Base-by-base conservation (phyloP, 2,113 vertebrate genomes). In the Tinamus guttatus region DNA sequence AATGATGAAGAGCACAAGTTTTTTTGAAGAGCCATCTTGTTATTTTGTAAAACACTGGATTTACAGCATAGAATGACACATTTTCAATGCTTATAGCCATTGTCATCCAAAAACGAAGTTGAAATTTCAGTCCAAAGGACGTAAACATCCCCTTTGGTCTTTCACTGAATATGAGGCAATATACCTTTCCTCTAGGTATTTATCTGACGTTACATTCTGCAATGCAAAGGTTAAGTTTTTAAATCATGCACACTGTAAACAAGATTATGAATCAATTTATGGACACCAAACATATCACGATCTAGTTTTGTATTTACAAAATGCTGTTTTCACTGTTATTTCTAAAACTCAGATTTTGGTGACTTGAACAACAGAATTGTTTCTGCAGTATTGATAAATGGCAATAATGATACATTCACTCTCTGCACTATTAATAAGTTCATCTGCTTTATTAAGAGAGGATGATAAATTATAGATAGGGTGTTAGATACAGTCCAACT, bases 1-100 rank as follows among this genome's bases (percentile, higher is more conserved):
- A 97, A 71, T 76, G 77, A 92, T 96, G 92, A 92, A 87, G 60
- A 87, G 86, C 43, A 88, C 41, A 7, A 60, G 38, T 65, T 69
- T 83, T 49, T 87, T 95, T 87, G 40, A 76, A 49, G 43, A 67
- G 36, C 63, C 79, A 34, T 62, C 83, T 65, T 93, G 27, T 87
- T 94, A 80, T 8, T 86, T 27, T 73, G 38, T 38, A 49, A 73
- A 88, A 90, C 36, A 28, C 40, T 51, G 36, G 59, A 40, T 28
- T 93, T 92, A 81, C 9, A 69, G 63, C 45, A 49, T 24, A 81
- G 52, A 79, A 54, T 71, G 52, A 78, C 65, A 82, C 25, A 84
- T 87, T 59, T 87, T 85, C 82, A 80, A 2, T 84, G 34, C 62
- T 90, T 54, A 68, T 25, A n/a, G 74, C 30, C 32, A 41, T 81